Conservation (phyloP, 2,888 invertebrate genomes). For the Acleris holmiana region DNA sequence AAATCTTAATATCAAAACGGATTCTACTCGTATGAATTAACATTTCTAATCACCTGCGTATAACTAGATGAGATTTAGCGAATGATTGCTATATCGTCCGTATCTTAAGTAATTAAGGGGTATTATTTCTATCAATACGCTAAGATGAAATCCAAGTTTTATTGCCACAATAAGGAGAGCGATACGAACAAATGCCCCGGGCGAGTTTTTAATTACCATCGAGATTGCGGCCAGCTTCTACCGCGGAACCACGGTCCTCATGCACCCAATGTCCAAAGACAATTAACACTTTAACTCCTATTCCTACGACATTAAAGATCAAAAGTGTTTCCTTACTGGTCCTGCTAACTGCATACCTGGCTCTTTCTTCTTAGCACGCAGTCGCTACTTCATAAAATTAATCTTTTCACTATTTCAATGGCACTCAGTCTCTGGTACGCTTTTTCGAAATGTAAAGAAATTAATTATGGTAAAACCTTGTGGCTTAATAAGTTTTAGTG, state of each 20-base stretch:
- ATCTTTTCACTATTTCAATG: conserved; percentile 38
- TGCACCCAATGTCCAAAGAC: conserved; percentile 43
- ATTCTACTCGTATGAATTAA: too few relatives aligned
- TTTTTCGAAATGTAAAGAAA: conserved; percentile 11
- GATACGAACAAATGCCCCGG: conserved; percentile 36
- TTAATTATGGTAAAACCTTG: conserved; percentile 19
- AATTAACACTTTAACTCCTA: neutral
- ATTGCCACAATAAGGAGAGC: conserved; percentile 14
- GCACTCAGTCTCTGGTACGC: conserved; percentile 1
- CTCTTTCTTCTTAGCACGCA: conserved; percentile 43
- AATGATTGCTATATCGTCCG: neutral
- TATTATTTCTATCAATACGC: conserved; percentile 10
- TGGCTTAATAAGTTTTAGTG: conserved; percentile 15
- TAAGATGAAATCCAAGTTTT: conserved; percentile 3
- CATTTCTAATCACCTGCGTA: too few relatives aligned
- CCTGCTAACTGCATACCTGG: neutral
- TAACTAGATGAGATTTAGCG: too few relatives aligned
- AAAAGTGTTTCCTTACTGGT: neutral
- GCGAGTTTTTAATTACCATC: conserved; percentile 66
- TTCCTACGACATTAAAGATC: neutral
- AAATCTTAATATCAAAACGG: too few relatives aligned
- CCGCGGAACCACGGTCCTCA: conserved; percentile 46
- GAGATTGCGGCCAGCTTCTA: conserved; percentile 52
- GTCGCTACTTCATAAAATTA: conserved; percentile 42
- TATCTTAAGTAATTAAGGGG: neutral